phyloP scores from a whole-genome alignment of 53 echinoderm and acorn worm species.

The Crossaster papposus region DNA sequence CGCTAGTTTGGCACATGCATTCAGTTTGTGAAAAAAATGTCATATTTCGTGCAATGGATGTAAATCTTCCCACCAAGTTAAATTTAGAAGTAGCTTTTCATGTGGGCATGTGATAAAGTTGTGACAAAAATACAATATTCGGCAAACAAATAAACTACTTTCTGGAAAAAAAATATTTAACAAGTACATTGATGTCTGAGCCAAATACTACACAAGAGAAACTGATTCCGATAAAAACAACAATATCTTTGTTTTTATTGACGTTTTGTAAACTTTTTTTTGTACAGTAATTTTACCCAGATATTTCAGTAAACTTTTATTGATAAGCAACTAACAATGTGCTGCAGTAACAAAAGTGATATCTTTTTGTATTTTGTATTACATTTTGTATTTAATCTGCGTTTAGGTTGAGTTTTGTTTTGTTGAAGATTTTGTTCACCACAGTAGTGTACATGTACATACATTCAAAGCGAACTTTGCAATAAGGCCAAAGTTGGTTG shows the following conservation, averaged over 20 bases:
- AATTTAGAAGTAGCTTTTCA: neutral
- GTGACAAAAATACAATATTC: neutral
- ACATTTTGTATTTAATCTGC: neutral
- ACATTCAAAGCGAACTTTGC: neutral
- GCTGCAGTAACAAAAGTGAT: slow-evolving; percentile 9
- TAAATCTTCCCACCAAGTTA: neutral
- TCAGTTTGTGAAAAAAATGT: neutral
- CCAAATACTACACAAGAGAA: neutral
- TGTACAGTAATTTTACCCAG: neutral
- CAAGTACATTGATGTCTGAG: no score
- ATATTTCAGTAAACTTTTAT: neutral
- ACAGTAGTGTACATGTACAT: neutral
- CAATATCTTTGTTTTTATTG: neutral
- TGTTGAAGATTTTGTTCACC: neutral
- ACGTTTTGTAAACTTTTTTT: neutral
- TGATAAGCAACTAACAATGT: neutral
- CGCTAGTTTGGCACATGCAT: no score
- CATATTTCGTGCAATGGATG: neutral
- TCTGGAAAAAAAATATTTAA: no score
- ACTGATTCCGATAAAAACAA: neutral
- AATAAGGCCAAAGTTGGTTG: no score
- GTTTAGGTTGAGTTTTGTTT: neutral
- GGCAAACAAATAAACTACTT: no score
- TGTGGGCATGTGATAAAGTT: neutral
- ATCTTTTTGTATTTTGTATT: neutral